Base-by-base conservation (phyloP, 2,797 vertebrate species). In the Onychomys leucogaster region DNA sequence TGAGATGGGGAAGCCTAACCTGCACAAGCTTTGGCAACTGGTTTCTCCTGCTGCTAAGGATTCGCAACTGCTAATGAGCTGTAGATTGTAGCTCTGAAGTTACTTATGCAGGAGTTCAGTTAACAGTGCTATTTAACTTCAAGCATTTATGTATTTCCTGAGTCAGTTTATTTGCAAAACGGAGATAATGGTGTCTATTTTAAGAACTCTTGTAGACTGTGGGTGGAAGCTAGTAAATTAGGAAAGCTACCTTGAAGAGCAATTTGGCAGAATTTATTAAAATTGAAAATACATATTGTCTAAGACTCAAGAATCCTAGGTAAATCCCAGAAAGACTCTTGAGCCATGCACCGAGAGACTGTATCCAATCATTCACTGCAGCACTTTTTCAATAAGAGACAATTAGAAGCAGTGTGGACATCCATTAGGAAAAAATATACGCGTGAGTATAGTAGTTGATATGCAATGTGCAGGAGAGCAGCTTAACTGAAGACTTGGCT, bases 181-280 rank as follows among this genome's bases (percentile, higher is more conserved):
- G 12, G 25, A 97, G 90, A 92, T 67, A 90, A 90, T 78, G 85
- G 67, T 61, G 46, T 88, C 88, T 92, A 63, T 87, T 82, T 71
- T 34, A 83, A 76, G 76, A 94, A 89, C 13, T 59, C 61, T 86
- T 92, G 46, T 89, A 43, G 37, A 91, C 61, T 84, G 19, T 96
- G 91, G 73, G 52, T 83, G 46, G 27, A 82, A 95, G 89, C 77
- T 27, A 25, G 23, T 75, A 96, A 95, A 95, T 82, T 94, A 86
- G 57, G 59, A 94, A 96, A 97, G 63, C 75, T 93, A 83, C 43
- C 83, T 94, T 95, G 69, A 82, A 94, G 92, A 97, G 37, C 94
- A 92, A 96, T 95, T 96, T 87, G 88, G 49, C 91, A 94, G 63
- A 49, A 89, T 92, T 96, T 96, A 76, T 73, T 92, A 90, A 94